Evolutionary conservation across 2,113 vertebrate species (phyloP).

Genomic region (Falco punctatus): DNA sequence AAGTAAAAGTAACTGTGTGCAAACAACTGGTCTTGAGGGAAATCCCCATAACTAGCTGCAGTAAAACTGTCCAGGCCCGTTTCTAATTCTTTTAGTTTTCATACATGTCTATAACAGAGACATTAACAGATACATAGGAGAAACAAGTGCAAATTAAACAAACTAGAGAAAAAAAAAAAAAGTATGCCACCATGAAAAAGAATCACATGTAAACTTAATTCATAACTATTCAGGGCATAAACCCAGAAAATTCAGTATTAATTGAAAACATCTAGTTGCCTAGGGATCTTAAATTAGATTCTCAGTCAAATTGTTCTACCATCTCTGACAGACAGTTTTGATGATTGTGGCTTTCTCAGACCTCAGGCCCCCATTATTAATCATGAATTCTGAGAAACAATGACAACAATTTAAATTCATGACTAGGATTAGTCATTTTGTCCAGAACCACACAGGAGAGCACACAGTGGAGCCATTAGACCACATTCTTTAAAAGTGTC

Average conservation of each 20-base stretch:
- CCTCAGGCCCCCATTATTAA: not conserved
- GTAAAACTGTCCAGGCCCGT: not conserved
- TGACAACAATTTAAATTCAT: not conserved
- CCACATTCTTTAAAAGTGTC: fast-evolving
- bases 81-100: not conserved
- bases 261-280: not conserved
- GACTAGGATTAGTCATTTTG: not conserved
- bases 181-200: not conserved
- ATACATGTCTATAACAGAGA: not conserved
- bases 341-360: not conserved
- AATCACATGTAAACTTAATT: not conserved
- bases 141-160: not conserved
- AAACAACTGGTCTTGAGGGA: conserved; percentile 47
- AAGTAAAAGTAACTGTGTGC: conserved; percentile 56
- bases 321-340: not conserved
- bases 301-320: not conserved
- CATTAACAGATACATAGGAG: not conserved
- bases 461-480: not conserved
- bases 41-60: not conserved
- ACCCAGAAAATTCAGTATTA: not conserved
- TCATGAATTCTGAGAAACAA: not conserved
- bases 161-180: not conserved
- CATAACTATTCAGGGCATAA: not conserved
- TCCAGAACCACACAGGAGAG: not conserved
- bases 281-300: not conserved